These are phyloP conservation scores for Festucalex cinctus DNA, from an alignment of 2,113 vertebrate genomes.

Conservation along the genomic window DNA sequence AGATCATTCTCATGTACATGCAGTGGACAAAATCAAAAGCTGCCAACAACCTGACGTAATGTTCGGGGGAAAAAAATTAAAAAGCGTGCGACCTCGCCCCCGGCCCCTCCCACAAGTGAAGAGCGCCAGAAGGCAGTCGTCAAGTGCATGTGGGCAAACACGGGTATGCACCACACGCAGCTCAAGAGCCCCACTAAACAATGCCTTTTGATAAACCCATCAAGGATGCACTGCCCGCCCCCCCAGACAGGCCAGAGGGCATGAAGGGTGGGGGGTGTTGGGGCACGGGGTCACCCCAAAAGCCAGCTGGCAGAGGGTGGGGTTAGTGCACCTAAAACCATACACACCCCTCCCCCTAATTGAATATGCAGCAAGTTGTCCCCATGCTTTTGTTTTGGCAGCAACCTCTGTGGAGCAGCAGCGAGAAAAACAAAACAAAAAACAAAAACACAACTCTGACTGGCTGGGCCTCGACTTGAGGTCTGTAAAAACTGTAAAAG, in stretches of 20 bases:
- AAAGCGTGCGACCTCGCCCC: not conserved
- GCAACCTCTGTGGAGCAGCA: slow-evolving; percentile 78
- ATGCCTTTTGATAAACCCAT: slow-evolving; percentile 67
- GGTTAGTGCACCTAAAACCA: slow-evolving; percentile 28
- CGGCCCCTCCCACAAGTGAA: not conserved
- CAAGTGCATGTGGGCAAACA: slow-evolving; percentile 60
- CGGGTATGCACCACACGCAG: slow-evolving; percentile 41
- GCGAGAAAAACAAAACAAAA: slow-evolving; percentile 17
- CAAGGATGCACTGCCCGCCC: slow-evolving; percentile 55
- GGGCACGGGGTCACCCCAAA: slow-evolving; percentile 61
- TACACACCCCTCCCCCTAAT: slow-evolving; percentile 34
- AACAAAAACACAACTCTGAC: slow-evolving; percentile 73
- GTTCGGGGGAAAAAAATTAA: not conserved
- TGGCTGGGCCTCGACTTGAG: slow-evolving; percentile 87
- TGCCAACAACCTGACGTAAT: slow-evolving; percentile 31
- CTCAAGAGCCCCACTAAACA: slow-evolving; percentile 55
- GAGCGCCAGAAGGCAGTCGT: slow-evolving; percentile 37
- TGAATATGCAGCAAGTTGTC: slow-evolving; percentile 60
- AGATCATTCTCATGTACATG: slow-evolving; percentile 60
- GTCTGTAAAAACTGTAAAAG: slow-evolving; percentile 95
- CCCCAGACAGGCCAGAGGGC: slow-evolving; percentile 65
- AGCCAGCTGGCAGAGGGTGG: slow-evolving; percentile 65
- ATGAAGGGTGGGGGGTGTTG: slow-evolving; percentile 42
- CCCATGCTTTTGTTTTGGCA: slow-evolving; percentile 67
- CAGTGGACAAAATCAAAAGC: slow-evolving; percentile 44